phyloP scores from a whole-genome alignment of 2,797 vertebrate genomes.

The Chelon auratus region DNA sequence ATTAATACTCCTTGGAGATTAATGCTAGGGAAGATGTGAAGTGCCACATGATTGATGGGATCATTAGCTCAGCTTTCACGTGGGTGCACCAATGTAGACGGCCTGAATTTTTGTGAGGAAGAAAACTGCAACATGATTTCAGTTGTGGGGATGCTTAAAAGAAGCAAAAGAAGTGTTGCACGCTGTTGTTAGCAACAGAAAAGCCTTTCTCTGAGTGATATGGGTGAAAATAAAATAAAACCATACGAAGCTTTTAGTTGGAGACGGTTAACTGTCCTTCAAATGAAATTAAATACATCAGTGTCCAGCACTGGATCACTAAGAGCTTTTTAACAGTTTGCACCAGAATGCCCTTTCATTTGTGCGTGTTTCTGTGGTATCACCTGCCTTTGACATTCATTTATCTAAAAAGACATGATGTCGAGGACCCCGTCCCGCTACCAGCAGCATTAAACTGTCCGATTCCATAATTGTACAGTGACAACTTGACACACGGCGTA shows the following conservation, averaged over 20 bases:
- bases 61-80: conserved; percentile 63
- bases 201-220: neutral
- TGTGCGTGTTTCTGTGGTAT: conserved; percentile 4
- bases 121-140: conserved; percentile 36
- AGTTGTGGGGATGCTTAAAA: neutral
- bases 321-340: conserved; percentile 34
- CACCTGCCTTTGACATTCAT: conserved; percentile 63
- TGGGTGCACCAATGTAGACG: conserved; percentile 32
- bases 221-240: conserved; percentile 26
- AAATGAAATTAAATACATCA: conserved; percentile 38
- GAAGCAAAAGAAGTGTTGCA: neutral
- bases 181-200: neutral
- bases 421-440: conserved; percentile 19
- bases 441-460: conserved; percentile 58
- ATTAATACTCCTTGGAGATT: conserved; percentile 56
- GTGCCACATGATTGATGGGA: conserved; percentile 65
- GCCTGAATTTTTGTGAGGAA: conserved; percentile 39
- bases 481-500: conserved; percentile 73
- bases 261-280: conserved; percentile 13
- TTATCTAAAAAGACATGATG: conserved; percentile 41
- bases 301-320: neutral
- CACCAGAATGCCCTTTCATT: neutral
- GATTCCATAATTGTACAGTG: conserved; percentile 53
- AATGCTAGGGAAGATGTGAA: conserved; percentile 51
- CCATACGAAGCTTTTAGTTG: conserved; percentile 26